Evolutionary conservation across 2,797 vertebrate genomes (phyloP).

Genomic region (Lepilemur ruficaudatus): DNA sequence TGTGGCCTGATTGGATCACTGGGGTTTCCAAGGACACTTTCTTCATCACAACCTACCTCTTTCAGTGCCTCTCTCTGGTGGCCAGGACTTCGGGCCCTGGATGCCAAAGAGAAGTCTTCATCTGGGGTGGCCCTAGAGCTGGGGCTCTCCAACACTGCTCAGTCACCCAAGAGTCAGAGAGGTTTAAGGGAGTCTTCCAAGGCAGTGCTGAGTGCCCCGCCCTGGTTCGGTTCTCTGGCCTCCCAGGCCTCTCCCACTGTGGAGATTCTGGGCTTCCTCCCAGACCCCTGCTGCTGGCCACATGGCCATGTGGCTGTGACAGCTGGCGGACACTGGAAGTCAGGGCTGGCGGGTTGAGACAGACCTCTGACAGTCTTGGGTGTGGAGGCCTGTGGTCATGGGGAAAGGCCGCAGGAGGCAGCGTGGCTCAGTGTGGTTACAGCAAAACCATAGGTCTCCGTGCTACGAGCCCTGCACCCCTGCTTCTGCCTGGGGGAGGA

Average conservation of each 20-base stretch:
- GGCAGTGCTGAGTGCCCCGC: no score
- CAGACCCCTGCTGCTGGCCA: conserved; percentile 7
- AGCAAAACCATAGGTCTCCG: neutral
- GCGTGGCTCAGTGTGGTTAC: neutral
- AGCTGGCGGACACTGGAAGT: neutral
- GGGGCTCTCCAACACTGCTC: neutral
- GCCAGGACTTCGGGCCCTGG: neutral
- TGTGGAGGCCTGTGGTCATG: neutral
- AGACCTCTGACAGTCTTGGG: neutral
- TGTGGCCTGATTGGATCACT: neutral
- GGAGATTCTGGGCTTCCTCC: conserved; percentile 11
- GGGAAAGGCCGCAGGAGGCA: neutral
- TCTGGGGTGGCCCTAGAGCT: neutral
- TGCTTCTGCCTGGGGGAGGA: neutral
- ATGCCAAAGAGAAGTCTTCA: neutral
- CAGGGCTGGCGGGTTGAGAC: neutral
- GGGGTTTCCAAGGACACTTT: neutral
- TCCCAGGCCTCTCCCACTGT: neutral
- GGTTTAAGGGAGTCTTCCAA: neutral
- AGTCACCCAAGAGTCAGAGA: neutral
- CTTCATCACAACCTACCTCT: neutral
- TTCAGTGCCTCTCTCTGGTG: neutral
- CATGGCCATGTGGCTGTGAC: neutral
- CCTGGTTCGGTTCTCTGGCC: neutral
- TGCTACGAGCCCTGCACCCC: neutral